Evolutionary conservation across 2,113 vertebrate genomes (phyloP), one percentile per base, ranked within the genome.

Genomic region (Charadrius vociferus): DNA sequence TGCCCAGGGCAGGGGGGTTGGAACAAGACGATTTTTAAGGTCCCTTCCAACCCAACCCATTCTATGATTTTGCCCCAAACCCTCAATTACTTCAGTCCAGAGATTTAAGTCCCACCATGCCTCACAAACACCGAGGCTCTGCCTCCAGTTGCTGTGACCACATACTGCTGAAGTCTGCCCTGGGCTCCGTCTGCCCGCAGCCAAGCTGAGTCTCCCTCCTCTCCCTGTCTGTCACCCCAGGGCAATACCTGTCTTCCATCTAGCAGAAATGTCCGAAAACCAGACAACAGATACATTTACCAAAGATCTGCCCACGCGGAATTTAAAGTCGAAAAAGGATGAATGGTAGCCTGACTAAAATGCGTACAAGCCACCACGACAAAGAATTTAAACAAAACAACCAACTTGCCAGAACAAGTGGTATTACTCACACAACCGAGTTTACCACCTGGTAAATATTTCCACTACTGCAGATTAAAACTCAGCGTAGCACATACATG

Each of bases 401-500:
- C 8, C 7, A 8, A n/a, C 61, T 29, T 5, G 7, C 27, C 66
- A 92, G 55, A 91, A 66, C 62, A 85, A 79, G 59, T 30, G 55
- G 12, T n/a, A 29, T 73, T 91, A 89, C 29, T 80, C 70, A 84
- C 8, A 43, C 1, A 4, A 71, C 29, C 2, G 1, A 56, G 23
- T 78, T 78, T 34, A 75, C 21, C 39, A 58, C 16, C 2, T 3
- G 52, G 41, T 45, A 53, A 61, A 4, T 68, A 36, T 1, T 84
- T 86, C 52, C 27, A 62, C 55, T 47, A 27, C 1, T 56, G 56
- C n/a, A 41, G 30, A 39, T 55, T 50, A 37, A 22, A 78, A 50
- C 55, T 52, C 73, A 53, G 29, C 0, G 2, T 9, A 36, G 49
- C 21, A 39, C 2, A 0, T 5, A 70, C 4, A 4, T 26, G 37